Evolutionary conservation across 2,113 vertebrate species (phyloP).

Genomic region (Ctenodactylus gundi): DNA sequence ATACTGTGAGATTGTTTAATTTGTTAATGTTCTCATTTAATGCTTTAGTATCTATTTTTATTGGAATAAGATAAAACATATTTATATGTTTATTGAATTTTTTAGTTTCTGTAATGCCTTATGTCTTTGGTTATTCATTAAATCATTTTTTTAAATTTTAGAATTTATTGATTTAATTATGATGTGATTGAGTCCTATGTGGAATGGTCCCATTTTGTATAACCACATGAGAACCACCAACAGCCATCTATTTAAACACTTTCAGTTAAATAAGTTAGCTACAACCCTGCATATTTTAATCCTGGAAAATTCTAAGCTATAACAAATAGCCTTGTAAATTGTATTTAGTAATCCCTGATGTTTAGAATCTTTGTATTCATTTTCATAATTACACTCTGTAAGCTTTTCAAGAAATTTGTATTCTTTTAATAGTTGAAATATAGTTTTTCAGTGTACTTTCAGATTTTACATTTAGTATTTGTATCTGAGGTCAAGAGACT

Average conservation of each 20-base stretch:
- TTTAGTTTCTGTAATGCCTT: not conserved
- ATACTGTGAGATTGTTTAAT: not conserved
- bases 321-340: not conserved
- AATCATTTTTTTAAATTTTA: constrained; percentile 8
- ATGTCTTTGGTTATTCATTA: not conserved
- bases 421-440: constrained; percentile 11
- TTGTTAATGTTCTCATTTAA: not conserved
- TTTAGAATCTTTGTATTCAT: constrained; percentile 17
- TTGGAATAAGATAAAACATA: not conserved
- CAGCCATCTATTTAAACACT: constrained; percentile 10
- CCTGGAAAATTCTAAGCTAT: not conserved
- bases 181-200: not conserved
- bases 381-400: not conserved
- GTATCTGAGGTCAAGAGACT: not conserved
- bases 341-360: not conserved
- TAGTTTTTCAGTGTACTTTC: not conserved
- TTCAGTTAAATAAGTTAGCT: constrained; percentile 32
- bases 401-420: constrained; percentile 21
- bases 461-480: not conserved
- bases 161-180: not conserved
- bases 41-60: not conserved
- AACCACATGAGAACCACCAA: not conserved
- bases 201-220: not conserved
- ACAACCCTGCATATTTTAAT: not conserved
- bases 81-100: not conserved